phyloP scores from a whole-genome alignment of 2,113 vertebrate genomes.

The Ancistrus triradiatus region DNA sequence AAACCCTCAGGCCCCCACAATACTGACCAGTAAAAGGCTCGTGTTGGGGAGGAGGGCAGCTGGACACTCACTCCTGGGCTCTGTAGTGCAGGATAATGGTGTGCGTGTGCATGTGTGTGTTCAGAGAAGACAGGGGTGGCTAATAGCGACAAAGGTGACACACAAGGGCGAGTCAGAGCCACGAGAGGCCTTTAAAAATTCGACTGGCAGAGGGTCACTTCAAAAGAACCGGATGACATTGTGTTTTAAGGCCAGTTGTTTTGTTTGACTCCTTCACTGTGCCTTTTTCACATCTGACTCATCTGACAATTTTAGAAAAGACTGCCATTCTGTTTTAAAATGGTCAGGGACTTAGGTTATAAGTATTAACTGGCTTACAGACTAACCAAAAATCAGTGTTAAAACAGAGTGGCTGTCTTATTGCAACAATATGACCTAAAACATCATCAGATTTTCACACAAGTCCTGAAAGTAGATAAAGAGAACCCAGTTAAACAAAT shows the following conservation, averaged over 20 bases:
- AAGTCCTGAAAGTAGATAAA: no score
- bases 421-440: no score
- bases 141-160: constrained; percentile 56
- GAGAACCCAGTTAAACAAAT: no score
- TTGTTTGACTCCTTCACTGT: background rate
- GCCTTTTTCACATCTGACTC: no score
- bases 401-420: no score
- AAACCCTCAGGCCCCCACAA: constrained; percentile 59
- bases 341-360: no score
- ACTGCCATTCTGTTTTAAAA: no score
- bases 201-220: constrained; percentile 16
- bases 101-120: constrained; percentile 23
- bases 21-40: constrained; percentile 63
- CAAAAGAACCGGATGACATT: constrained; percentile 13
- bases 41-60: constrained; percentile 32
- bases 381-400: no score
- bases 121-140: constrained; percentile 31
- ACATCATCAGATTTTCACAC: no score
- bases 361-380: no score
- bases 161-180: constrained; percentile 62
- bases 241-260: background rate
- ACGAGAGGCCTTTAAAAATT: constrained; percentile 20
- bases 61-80: constrained; percentile 43
- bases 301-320: no score
- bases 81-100: constrained; percentile 21